These are phyloP conservation scores for Vireo altiloquus DNA, from an alignment of 2,113 vertebrate genomes.

Conservation along the genomic window DNA sequence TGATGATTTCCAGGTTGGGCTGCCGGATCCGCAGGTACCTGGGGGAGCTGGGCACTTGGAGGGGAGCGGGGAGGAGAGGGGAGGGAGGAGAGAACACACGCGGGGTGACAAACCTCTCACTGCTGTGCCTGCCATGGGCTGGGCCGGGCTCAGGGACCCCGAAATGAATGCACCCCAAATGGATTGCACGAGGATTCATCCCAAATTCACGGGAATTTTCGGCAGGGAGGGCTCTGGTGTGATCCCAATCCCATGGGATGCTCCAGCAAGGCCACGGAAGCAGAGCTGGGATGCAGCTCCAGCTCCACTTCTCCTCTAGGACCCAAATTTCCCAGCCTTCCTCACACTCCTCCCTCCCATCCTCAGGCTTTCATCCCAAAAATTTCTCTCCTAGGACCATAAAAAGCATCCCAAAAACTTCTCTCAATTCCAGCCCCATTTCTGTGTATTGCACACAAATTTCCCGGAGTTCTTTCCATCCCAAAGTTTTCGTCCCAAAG, in stretches of 20 bases:
- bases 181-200: not conserved
- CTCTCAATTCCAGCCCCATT: not conserved
- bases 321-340: rapidly evolving
- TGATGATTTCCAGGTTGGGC: slow-evolving; percentile 79
- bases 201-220: not conserved
- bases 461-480: not conserved
- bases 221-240: not conserved
- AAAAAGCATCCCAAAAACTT: too few relatives aligned
- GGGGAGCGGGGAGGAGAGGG: not conserved
- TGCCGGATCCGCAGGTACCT: slow-evolving; percentile 85
- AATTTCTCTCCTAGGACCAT: too few relatives aligned
- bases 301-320: too few relatives aligned
- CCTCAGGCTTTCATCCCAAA: not conserved
- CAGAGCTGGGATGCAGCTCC: not conserved
- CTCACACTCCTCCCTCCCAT: not conserved
- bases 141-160: rapidly evolving
- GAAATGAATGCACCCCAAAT: rapidly evolving
- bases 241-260: not conserved
- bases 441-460: not conserved
- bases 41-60: slow-evolving; percentile 87
- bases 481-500: not conserved
- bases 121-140: not conserved
- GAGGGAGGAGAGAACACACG: slow-evolving; percentile 24
- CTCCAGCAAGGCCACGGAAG: rapidly evolving
- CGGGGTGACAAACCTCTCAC: not conserved